Conservation (phyloP, 2,797 vertebrate genomes). For the Hephaestus fuliginosus region DNA sequence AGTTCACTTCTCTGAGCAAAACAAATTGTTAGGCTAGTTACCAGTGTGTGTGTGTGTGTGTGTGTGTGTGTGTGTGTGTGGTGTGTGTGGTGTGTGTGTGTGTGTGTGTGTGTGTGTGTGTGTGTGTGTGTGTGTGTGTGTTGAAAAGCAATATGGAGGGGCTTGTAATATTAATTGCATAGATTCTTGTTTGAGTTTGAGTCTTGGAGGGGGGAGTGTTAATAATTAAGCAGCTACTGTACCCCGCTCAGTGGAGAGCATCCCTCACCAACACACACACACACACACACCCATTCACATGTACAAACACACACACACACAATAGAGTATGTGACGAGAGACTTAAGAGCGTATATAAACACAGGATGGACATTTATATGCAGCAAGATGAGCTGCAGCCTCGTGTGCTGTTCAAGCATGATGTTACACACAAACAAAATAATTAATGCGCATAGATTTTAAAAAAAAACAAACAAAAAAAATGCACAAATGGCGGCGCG, state of each 20-base stretch:
- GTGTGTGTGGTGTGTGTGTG: constrained; percentile 14
- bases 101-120: constrained; percentile 19
- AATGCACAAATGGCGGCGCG: not conserved
- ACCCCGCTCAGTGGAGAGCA: constrained; percentile 67
- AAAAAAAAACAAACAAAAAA: not conserved
- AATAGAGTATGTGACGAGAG: not conserved
- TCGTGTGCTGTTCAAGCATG: not conserved
- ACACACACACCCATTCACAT: not conserved
- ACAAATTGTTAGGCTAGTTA: constrained; percentile 65
- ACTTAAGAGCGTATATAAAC: constrained; percentile 18
- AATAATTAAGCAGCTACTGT: constrained; percentile 80
- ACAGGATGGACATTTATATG: not conserved
- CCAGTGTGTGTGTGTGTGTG: constrained; percentile 12
- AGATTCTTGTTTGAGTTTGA: constrained; percentile 71
- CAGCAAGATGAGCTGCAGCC: not conserved
- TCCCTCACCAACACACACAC: constrained; percentile 28
- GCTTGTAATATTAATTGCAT: constrained; percentile 79
- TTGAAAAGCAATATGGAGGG: not conserved
- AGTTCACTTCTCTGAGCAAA: constrained; percentile 65
- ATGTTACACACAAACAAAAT: not conserved
- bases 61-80: constrained; percentile 35
- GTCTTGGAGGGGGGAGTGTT: constrained; percentile 60
- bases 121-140: constrained; percentile 23
- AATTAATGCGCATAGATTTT: constrained; percentile 9
- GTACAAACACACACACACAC: constrained; percentile 13